Evolutionary conservation across 2,113 vertebrate species (phyloP).

Genomic region (Onychorhynchus coronatus): DNA sequence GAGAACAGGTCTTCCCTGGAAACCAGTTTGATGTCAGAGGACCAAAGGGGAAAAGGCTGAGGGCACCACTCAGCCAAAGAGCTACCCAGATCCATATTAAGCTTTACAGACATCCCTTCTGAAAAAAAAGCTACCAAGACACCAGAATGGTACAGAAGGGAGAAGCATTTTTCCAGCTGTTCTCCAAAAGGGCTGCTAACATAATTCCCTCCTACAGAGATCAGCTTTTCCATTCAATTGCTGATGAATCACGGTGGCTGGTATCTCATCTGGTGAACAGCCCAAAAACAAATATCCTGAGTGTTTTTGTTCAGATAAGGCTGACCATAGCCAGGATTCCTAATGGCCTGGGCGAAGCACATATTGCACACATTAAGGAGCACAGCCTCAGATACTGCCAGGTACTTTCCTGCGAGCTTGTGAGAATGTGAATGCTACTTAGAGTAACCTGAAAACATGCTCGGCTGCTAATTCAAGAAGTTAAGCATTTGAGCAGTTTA

Average conservation of each 20-base stretch:
- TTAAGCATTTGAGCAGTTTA: constrained; percentile 1
- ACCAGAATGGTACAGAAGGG: neutral
- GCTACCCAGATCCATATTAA: neutral
- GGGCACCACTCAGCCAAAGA: neutral
- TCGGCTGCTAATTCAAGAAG: neutral
- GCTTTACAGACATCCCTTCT: neutral
- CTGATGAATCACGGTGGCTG: neutral
- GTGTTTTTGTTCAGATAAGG: neutral
- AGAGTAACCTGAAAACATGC: neutral
- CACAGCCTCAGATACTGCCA: neutral
- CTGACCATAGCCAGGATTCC: neutral
- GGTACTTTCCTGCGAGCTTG: neutral
- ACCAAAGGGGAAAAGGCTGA: neutral
- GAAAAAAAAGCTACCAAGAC: neutral
- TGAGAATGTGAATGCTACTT: neutral
- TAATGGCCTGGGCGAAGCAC: neutral
- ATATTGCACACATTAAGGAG: neutral
- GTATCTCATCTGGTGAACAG: neutral
- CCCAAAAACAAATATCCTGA: constrained; percentile 13
- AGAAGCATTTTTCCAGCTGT: neutral
- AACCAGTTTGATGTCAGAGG: neutral
- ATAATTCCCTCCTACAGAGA: rapidly evolving
- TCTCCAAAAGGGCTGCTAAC: neutral
- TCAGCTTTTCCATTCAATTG: neutral
- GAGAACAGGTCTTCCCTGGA: neutral